Base-by-base conservation (phyloP, 2,113 vertebrate species). In the Caranx ignobilis region DNA sequence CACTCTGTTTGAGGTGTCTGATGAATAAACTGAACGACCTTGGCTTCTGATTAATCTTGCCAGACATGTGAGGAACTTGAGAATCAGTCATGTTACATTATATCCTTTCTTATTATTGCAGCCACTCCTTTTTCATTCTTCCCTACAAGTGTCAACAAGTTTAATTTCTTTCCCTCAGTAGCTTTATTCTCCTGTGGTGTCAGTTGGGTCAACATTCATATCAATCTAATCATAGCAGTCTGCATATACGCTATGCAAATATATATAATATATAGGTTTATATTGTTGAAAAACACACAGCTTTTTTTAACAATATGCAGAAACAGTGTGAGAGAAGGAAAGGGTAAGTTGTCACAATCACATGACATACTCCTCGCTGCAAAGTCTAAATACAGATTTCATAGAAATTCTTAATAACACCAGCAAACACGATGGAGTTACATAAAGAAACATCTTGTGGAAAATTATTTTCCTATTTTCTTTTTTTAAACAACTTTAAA, bases 21-120 rank as follows among this genome's bases (percentile, higher is more conserved):
- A 74, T 16, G 43, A 43, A 57, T 62, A 5, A 68, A 54, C 52
- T 39, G 71, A 37, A 59, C 9, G 47, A 70, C 65, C 32, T 65
- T 32, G 26, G 26, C 31, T 45, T 39, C 32, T 34, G n/a, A 61
- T 47, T 4, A 60, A 67, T 71, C 9, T 11, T 61, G 31, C 34
- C 54, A 66, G 32, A 48, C 16, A 48, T 48, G 26, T 60, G 35
- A 69, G 48, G 55, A 72, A 56, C 15, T 2, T 19, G 7, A 13
- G 63, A 39, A 48, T 63, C 32, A 34, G 63, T 56, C 10, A 34
- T 61, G 15, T n/a, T 31, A 9, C 1, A 37, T 39, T 15, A 26
- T 55, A 26, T 52, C 61, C 35, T 13, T 31, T 77, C 63, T 54
- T 47, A 45, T 59, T 18, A 16, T 8, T 26, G 19, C 26, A 43